Evolutionary conservation across 2,113 vertebrate species (phyloP), one percentile per base, ranked within the genome.

Genomic region (Dendropsophus ebraccatus): DNA sequence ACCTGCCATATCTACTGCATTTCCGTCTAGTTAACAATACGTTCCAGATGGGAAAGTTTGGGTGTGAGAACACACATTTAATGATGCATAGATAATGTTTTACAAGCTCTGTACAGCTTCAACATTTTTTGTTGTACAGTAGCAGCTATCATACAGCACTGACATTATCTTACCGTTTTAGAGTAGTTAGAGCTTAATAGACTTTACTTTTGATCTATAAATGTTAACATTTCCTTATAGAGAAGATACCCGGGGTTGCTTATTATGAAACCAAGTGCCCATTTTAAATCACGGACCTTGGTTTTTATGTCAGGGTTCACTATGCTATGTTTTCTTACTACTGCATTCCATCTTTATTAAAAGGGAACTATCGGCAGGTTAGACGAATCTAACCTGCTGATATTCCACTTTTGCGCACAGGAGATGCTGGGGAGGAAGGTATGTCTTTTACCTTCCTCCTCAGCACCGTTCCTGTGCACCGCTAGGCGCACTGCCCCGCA

Each of bases 1-100:
- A 49, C 52, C 25, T 50, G 78, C 54, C 52, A 58, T 81, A 87
- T 87, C 85, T 62, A 8, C 12, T 58, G 25, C 37, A 81, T 80
- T 86, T 81, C 85, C 78, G 69, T 87, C 50, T 75, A 32, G 52
- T 81, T 81, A 86, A 74, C 77, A 87, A 74, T 87, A 62, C 5
- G 41, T 81, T 87, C 85, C 85, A 87, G 50, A 87, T 87, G 85
- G 85, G 65, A 87, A 87, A 32, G 54, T 81, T 87, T 87, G 85
- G 85, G 85, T 87, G 85, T 87, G 85, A 87, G 85, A 87, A 87
- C 67, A 19, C 54, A 81, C 78, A 87, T 87, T 25, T 50, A 73
- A 47, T 87, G 67, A 60, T 87, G 77, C 49, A 56, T 35, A 81
- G 85, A 87, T 86, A 81, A 86, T 81, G 50, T 73, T 50, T 81